Evolutionary conservation across 1,140 invertebrate genomes (phyloP).

Genomic region (Drosophila carrolli): DNA sequence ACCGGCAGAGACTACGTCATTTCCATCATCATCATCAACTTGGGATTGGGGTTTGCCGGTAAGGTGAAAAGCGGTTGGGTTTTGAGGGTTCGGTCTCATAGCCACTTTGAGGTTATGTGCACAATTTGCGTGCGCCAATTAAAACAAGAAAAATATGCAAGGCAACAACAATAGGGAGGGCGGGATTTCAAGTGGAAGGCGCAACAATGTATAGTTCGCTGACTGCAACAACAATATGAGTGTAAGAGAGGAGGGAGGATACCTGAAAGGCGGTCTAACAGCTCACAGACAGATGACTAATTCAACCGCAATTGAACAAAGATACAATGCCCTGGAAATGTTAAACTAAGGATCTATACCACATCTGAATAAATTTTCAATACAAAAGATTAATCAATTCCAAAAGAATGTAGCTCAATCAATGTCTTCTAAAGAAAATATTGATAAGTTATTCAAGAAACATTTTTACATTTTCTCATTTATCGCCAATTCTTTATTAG

Average conservation of each 20-base stretch:
- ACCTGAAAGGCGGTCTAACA: slow-evolving; percentile 15
- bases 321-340: slow-evolving; percentile 25
- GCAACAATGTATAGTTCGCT: slow-evolving; percentile 72
- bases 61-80: slow-evolving; percentile 15
- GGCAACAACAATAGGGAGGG: not conserved
- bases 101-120: slow-evolving; percentile 74
- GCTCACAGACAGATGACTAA: slow-evolving; percentile 28
- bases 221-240: slow-evolving; percentile 50
- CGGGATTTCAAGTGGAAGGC: slow-evolving; percentile 12
- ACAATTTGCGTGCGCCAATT: slow-evolving; percentile 79
- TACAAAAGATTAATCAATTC: not conserved
- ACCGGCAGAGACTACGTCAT: slow-evolving; percentile 45
- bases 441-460: not conserved
- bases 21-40: slow-evolving; percentile 28
- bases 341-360: not conserved
- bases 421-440: not conserved
- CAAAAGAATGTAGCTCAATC: not conserved
- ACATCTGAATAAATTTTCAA: not conserved
- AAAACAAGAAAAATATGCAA: slow-evolving; percentile 56
- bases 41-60: slow-evolving; percentile 4
- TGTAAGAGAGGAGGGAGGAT: not conserved
- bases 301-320: slow-evolving; percentile 28
- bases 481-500: no score
- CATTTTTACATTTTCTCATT: no score
- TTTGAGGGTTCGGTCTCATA: slow-evolving; percentile 35